Evolutionary conservation across 2,888 invertebrate species (phyloP).

Genomic region (Orthosia incerta): DNA sequence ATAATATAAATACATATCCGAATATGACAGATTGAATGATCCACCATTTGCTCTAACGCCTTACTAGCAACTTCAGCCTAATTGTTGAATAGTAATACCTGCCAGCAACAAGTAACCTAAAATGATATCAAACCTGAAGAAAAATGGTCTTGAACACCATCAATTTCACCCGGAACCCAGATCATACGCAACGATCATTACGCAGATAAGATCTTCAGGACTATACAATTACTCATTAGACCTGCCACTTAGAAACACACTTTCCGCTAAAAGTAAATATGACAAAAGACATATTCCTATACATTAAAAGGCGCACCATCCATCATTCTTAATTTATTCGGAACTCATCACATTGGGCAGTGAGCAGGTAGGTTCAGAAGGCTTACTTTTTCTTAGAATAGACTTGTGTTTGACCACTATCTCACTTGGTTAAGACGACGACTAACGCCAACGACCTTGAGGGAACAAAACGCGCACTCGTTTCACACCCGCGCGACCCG

Average conservation of each 20-base stretch:
- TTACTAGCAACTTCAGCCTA: no score
- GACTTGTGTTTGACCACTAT: no score
- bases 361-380: constrained; percentile 27
- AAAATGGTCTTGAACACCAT: not conserved
- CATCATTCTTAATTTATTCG: constrained; percentile 59
- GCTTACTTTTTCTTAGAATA: not conserved
- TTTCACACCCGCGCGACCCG: no score
- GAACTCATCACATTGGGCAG: constrained; percentile 55
- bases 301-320: constrained; percentile 51
- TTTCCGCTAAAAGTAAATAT: constrained; percentile 36
- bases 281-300: constrained; percentile 54
- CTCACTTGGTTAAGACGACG: no score
- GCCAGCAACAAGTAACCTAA: no score
- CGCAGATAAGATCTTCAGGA: constrained; percentile 20
- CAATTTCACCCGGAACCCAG: constrained; percentile 4
- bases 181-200: not conserved
- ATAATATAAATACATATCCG: no score
- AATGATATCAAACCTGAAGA: not conserved
- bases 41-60: no score
- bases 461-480: no score
- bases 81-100: no score
- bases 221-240: constrained; percentile 31
- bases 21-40: no score
- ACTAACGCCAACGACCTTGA: no score
- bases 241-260: constrained; percentile 22